phyloP scores from a whole-genome alignment of 2,888 invertebrate species.

The Cheilosia pagana region DNA sequence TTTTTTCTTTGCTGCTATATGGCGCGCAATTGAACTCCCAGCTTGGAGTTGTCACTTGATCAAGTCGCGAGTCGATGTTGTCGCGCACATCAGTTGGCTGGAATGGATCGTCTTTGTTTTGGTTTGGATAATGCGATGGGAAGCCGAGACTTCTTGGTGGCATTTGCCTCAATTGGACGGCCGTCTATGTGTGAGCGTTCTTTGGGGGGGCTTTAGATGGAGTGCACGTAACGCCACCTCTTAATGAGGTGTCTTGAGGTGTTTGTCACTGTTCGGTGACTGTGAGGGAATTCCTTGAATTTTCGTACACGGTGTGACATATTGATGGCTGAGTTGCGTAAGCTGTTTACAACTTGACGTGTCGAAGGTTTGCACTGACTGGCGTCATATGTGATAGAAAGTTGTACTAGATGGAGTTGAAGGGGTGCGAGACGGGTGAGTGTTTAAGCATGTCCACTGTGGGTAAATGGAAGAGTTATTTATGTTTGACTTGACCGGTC shows the following conservation, averaged over 20 bases:
- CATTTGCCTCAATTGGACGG: slow-evolving; percentile 68
- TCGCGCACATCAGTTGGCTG: slow-evolving; percentile 16
- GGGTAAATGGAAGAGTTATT: too few relatives aligned
- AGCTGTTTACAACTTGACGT: neutral
- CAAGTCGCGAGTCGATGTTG: slow-evolving; percentile 40
- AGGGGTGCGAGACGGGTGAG: too few relatives aligned
- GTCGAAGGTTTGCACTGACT: neutral
- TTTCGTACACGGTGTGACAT: slow-evolving; percentile 22
- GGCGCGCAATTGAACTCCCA: slow-evolving; percentile 25
- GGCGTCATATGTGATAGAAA: too few relatives aligned
- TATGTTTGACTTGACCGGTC: too few relatives aligned
- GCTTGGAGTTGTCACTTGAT: slow-evolving; percentile 67
- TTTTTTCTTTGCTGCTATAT: neutral
- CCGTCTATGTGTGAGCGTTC: slow-evolving; percentile 10
- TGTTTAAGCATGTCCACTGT: too few relatives aligned
- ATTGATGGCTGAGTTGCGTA: slow-evolving; percentile 23
- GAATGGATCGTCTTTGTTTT: slow-evolving; percentile 49
- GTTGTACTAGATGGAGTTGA: too few relatives aligned
- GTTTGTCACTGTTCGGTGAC: slow-evolving; percentile 60
- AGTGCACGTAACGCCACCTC: slow-evolving; percentile 74
- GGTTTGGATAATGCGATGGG: slow-evolving; percentile 28
- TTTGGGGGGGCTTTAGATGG: slow-evolving; percentile 58
- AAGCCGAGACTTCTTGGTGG: slow-evolving; percentile 70
- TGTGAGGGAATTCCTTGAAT: slow-evolving; percentile 60
- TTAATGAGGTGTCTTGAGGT: slow-evolving; percentile 71